These are phyloP conservation scores for Nebria salina DNA, from an alignment of 2,888 invertebrate species.

Conservation along the genomic window DNA sequence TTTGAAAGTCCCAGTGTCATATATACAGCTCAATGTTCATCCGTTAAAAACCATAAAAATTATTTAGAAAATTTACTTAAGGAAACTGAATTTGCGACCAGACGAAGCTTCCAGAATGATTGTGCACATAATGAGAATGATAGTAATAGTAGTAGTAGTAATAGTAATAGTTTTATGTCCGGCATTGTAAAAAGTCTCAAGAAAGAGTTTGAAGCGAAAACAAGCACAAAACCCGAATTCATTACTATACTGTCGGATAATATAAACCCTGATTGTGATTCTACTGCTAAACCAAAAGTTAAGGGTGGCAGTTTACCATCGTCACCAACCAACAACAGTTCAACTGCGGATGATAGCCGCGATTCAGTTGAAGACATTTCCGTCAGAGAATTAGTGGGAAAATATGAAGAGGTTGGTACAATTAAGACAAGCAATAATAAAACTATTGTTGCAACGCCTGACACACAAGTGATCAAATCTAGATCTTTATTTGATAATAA, in stretches of 20 bases:
- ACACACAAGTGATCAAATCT: constrained; percentile 10
- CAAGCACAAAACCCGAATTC: constrained; percentile 59
- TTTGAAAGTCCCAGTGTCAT: constrained; percentile 62
- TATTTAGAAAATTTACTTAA: constrained; percentile 64
- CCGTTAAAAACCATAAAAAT: constrained; percentile 66
- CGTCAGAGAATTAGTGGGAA: constrained; percentile 79
- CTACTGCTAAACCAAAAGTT: constrained; percentile 52
- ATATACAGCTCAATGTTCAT: constrained; percentile 64
- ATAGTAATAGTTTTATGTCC: constrained; percentile 57
- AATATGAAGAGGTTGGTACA: constrained; percentile 71
- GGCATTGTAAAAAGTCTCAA: constrained; percentile 88
- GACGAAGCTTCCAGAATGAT: constrained; percentile 56
- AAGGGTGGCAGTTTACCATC: constrained; percentile 69
- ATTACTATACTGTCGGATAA: constrained; percentile 49
- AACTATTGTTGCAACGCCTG: constrained; percentile 3
- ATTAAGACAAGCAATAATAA: constrained; percentile 24
- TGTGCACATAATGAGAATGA: constrained; percentile 60
- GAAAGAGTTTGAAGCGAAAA: constrained; percentile 88
- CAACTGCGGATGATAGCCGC: constrained; percentile 54
- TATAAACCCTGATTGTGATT: constrained; percentile 35
- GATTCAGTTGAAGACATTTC: constrained; percentile 71
- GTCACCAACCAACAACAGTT: constrained; percentile 69
- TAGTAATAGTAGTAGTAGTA: constrained; percentile 52
- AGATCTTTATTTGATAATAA: constrained; percentile 38
- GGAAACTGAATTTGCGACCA: constrained; percentile 56